Percentiles rank a stretch among this genome's conserved stretches.
These are phyloP conservation scores for Tetanocera ferruginea DNA, from an alignment of 2,888 invertebrate species.

Conservation along the genomic window DNA sequence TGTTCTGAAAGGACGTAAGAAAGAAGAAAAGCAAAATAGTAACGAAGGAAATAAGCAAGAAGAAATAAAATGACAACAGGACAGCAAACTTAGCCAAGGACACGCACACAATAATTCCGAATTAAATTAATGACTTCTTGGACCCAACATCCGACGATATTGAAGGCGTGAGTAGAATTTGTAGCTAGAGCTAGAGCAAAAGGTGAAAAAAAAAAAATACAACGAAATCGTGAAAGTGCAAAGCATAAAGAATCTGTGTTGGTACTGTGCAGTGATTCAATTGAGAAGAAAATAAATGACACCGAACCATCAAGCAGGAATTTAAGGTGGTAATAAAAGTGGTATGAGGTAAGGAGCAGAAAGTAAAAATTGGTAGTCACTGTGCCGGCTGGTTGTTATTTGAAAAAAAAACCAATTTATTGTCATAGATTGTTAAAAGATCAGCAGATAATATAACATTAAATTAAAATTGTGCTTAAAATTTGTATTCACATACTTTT, in stretches of 20 bases:
- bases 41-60: neutral
- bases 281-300: neutral
- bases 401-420: neutral
- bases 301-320: neutral
- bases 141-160: neutral
- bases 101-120: constrained; percentile 17
- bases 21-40: neutral
- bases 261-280: neutral
- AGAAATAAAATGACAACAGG: neutral
- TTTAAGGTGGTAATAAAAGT: neutral
- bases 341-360: neutral
- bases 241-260: too few species aligned
- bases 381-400: too few species aligned
- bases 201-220: neutral
- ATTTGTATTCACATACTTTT: too few species aligned
- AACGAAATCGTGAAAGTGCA: neutral
- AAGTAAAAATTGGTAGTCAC: neutral
- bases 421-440: neutral
- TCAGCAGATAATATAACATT: too few species aligned
- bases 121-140: constrained; percentile 14
- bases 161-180: neutral
- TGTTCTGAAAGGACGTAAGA: neutral
- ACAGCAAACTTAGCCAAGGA: neutral
- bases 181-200: neutral
- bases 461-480: too few species aligned